Percentiles rank a stretch among this genome's conserved stretches.
Conservation (phyloP, 1,140 invertebrate species). For the Manduca sexta region DNA sequence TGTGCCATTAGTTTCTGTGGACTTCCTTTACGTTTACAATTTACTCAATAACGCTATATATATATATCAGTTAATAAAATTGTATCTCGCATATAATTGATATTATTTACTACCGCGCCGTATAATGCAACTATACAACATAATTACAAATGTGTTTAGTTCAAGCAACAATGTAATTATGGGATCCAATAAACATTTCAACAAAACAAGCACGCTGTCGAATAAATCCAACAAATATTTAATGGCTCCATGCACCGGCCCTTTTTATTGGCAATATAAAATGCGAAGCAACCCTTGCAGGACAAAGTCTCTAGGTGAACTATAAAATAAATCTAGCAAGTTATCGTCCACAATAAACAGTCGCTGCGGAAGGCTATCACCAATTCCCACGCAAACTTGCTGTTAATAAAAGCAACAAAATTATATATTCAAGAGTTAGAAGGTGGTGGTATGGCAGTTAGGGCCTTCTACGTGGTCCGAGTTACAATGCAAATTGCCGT, state of each 20-base stretch:
- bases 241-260: conserved; percentile 56
- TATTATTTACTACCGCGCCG: conserved; percentile 1
- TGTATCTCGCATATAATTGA: conserved; percentile 3
- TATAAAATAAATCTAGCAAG: conserved; percentile 72
- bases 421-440: conserved; percentile 72
- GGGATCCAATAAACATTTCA: conserved; percentile 55
- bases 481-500: conserved; percentile 71
- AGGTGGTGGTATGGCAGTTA: conserved; percentile 67
- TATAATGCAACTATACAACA: conserved; percentile 1
- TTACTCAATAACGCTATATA: not conserved
- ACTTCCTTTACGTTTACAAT: conserved; percentile 23
- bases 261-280: conserved; percentile 67
- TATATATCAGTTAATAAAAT: conserved; percentile 5
- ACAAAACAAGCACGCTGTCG: conserved; percentile 50
- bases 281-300: conserved; percentile 42
- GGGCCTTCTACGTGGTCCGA: conserved; percentile 68
- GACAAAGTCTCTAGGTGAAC: conserved; percentile 57
- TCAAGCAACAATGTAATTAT: conserved; percentile 57
- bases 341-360: conserved; percentile 70
- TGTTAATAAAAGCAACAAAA: conserved; percentile 72
- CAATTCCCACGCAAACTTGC: conserved; percentile 70
- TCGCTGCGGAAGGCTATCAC: conserved; percentile 64
- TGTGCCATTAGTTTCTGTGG: conserved; percentile 26
- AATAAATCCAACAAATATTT: conserved; percentile 70
- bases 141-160: conserved; percentile 32